Base-by-base conservation (phyloP, 1,140 invertebrate genomes). In the Goniozus legneri region DNA sequence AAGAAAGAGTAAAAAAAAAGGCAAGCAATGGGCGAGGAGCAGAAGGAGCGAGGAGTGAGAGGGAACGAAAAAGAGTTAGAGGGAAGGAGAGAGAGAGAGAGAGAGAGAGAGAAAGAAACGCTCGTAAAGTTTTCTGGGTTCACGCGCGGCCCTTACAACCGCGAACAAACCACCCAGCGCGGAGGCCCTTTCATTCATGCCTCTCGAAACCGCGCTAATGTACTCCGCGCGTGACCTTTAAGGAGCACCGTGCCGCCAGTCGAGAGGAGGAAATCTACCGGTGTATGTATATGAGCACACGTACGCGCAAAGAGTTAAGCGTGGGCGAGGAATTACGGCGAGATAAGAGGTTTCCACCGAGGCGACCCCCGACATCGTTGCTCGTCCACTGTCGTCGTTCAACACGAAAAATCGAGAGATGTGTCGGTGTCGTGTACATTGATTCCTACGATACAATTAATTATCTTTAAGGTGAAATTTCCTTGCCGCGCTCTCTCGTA, bases 41-140 rank as follows among this genome's bases (percentile, higher is more conserved):
- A 36, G 33, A 35, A 33, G 22, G 21, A n/a, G n/a, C n/a, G 44
- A 32, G 41, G 30, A 27, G 43, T 15, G 30, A 30, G 20, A 10
- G 36, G 33, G 30, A 19, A 21, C 14, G 19, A 18, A 15, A 15
- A 21, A 32, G 53, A 45, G 50, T 52, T 47, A 51, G 54, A 56
- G 57, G n/a, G n/a, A 50, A 32, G 41, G 30, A 27, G 43, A 21
- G 30, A 30, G 20, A 10, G 36, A 35, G 30, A 19, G 19, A 21
- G 19, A 18, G 14, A 15, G 22, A 32, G 53, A 45, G 50, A 50
- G 47, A 51, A 53, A 56, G 57, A 64, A 50, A 46, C 42, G 62
- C 57, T 71, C 69, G 65, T 71, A 74, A 74, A 74, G 52, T 69
- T 65, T 70, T 67, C 68, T 65, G 62, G 59, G 63, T 63, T 60